A percentile compares a stretch with the other conserved stretches of the same genome.
Evolutionary conservation across 2,888 invertebrate species (phyloP).

Genomic region (Idaea aversata): DNA sequence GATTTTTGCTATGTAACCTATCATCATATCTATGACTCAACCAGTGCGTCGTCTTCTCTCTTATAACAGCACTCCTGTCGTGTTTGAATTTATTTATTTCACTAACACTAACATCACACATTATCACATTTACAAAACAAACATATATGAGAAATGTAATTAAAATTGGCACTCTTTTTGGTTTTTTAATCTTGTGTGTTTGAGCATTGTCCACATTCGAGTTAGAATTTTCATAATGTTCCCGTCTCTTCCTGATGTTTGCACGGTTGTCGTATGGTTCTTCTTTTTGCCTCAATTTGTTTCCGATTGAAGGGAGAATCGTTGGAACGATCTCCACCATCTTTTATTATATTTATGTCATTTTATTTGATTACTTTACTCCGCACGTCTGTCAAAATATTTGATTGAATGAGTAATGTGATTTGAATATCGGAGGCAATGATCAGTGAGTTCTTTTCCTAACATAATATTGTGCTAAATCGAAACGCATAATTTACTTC

Average conservation of each 20-base stretch:
- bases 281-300: slow-evolving; percentile 45
- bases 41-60: slow-evolving; percentile 44
- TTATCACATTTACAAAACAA: slow-evolving; percentile 74
- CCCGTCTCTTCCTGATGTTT: slow-evolving; percentile 50
- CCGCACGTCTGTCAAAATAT: slow-evolving; percentile 33
- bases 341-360: slow-evolving; percentile 62
- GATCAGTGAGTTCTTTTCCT: slow-evolving; percentile 26
- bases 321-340: slow-evolving; percentile 72
- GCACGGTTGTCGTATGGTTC: slow-evolving; percentile 46
- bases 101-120: slow-evolving; percentile 74
- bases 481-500: not conserved
- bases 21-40: slow-evolving; percentile 45
- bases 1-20: slow-evolving; percentile 39
- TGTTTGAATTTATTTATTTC: slow-evolving; percentile 49
- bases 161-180: slow-evolving; percentile 40
- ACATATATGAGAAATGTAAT: slow-evolving; percentile 61
- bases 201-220: slow-evolving; percentile 67
- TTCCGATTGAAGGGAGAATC: slow-evolving; percentile 59
- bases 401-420: slow-evolving; percentile 15
- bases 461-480: not conserved
- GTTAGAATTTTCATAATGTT: slow-evolving; percentile 33
- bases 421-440: slow-evolving; percentile 31
- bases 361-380: slow-evolving; percentile 51
- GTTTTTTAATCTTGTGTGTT: slow-evolving; percentile 67
- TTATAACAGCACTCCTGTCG: slow-evolving; percentile 33